Base-by-base conservation (phyloP, 37 sponge, comb jelly and placozoan genomes). In the Tethya wilhelma region DNA sequence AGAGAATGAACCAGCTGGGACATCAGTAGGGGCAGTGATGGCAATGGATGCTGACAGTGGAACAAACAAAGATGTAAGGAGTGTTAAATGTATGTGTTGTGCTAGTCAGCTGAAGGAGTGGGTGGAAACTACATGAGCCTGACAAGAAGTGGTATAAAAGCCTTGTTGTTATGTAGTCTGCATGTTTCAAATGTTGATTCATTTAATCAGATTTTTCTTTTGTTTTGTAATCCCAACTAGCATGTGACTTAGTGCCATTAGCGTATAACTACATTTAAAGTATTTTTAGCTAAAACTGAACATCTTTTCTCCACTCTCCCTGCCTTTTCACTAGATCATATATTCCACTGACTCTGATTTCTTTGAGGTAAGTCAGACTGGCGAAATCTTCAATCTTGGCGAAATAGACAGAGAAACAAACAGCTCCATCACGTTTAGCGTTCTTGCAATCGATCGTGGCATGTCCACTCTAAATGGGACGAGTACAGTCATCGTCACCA, bases 41-140 rank as follows among this genome's bases (percentile, higher is more conserved):
- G 93, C 93, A 12, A 30, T n/a, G 5, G 93, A 93, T 69, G 36
- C 9, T 9, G 90, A 93, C 56, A 44, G 58, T 28, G 81, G 87
- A 0, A 23, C 55, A 30, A 79, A 79, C 32, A 33, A 68, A 33
- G 79, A 69, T 60, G 86, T 86, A 44, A n/a, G n/a, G n/a, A n/a
- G n/a, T n/a, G n/a, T n/a, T n/a, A n/a, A n/a, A n/a, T n/a, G n/a
- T n/a, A n/a, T n/a, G n/a, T n/a, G n/a, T n/a, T n/a, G n/a, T n/a
- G n/a, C n/a, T n/a, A n/a, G n/a, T n/a, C n/a, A n/a, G n/a, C n/a
- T n/a, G n/a, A n/a, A n/a, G n/a, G n/a, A n/a, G n/a, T n/a, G n/a
- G n/a, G n/a, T n/a, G n/a, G n/a, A n/a, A n/a, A n/a, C n/a, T n/a
- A n/a, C n/a, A n/a, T n/a, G n/a, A n/a, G n/a, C n/a, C n/a, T n/a